These are phyloP conservation scores for Acheta domesticus DNA, from an alignment of 2,888 invertebrate genomes.

Conservation along the genomic window DNA sequence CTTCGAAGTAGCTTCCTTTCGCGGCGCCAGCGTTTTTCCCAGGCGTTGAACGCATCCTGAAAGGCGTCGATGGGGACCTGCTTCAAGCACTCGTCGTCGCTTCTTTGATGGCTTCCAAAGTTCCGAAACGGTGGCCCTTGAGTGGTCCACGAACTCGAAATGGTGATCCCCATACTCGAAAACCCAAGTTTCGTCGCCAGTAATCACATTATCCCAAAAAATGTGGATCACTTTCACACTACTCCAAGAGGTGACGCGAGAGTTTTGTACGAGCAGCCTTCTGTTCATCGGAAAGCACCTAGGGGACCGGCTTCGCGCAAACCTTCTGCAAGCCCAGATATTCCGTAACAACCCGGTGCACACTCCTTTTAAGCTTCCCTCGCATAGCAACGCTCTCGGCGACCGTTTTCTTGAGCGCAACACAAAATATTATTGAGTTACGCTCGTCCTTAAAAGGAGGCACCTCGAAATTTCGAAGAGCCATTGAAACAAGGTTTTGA, in stretches of 20 bases:
- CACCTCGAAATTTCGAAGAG: background rate
- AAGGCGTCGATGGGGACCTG: too few relatives aligned
- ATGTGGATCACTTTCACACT: slow-evolving; percentile 5
- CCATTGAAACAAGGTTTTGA: background rate
- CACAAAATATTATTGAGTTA: too few relatives aligned
- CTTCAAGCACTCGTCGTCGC: too few relatives aligned
- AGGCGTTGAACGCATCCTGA: too few relatives aligned
- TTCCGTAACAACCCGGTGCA: slow-evolving; percentile 32
- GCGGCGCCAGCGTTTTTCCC: too few relatives aligned
- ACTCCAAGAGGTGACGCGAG: slow-evolving; percentile 27
- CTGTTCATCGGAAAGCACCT: slow-evolving; percentile 37
- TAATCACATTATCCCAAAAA: background rate
- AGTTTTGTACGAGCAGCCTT: slow-evolving; percentile 31
- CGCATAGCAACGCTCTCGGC: background rate
- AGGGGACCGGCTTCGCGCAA: slow-evolving; percentile 39
- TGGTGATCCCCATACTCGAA: background rate
- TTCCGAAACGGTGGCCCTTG: too few relatives aligned
- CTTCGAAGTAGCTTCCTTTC: too few relatives aligned
- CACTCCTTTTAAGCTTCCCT: background rate
- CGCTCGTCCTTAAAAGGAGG: too few relatives aligned
- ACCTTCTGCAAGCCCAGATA: slow-evolving; percentile 38
- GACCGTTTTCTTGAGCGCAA: background rate
- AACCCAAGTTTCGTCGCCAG: background rate
- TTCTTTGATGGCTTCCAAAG: too few relatives aligned
- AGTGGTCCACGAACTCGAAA: too few relatives aligned